Evolutionary conservation across 2,888 invertebrate genomes (phyloP).

Genomic region (Adelognathus sp.): DNA sequence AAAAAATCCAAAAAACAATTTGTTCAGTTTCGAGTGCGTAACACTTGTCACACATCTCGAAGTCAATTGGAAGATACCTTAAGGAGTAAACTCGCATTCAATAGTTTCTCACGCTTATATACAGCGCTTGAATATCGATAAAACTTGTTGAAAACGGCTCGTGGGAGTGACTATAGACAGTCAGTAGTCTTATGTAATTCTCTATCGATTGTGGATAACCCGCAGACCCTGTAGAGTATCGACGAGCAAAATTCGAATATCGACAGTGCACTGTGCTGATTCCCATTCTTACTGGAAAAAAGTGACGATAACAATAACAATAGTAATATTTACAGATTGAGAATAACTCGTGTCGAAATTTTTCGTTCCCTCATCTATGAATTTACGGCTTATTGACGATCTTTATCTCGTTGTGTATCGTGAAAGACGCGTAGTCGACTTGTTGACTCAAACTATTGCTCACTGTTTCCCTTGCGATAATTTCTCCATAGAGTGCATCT

Average conservation of each 20-base stretch:
- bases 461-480: conserved; percentile 51
- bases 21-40: neutral
- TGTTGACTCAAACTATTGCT: neutral
- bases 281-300: neutral
- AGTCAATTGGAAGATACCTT: neutral
- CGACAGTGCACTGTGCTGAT: neutral
- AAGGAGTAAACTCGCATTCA: too few relatives aligned
- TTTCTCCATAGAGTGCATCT: conserved; percentile 10
- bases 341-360: neutral
- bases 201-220: conserved; percentile 20
- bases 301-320: neutral
- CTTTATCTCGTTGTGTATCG: neutral
- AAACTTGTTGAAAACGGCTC: neutral
- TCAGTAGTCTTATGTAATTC: neutral
- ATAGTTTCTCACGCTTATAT: too few relatives aligned
- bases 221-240: conserved; percentile 1
- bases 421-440: neutral
- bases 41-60: neutral
- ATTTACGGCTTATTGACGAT: neutral
- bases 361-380: neutral
- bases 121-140: neutral
- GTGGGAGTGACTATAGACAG: neutral
- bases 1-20: neutral
- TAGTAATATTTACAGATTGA: neutral
- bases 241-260: neutral